Evolutionary conservation across 2,888 invertebrate genomes (phyloP).

Genomic region (Choristoneura rosaceana): DNA sequence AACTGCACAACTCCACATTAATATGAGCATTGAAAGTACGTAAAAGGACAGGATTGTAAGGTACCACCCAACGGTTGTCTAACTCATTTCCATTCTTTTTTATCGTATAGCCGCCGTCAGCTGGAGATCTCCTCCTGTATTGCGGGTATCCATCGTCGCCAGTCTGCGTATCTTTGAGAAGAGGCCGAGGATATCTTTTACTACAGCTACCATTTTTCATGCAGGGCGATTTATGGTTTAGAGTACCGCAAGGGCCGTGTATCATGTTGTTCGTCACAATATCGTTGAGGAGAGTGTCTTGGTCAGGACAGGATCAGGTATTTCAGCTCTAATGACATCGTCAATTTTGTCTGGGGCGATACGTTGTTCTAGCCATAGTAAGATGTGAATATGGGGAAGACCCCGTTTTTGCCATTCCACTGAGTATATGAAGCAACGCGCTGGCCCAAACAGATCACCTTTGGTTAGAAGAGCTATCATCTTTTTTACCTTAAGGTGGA

Average conservation of each 20-base stretch:
- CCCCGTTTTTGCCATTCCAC: constrained; percentile 43
- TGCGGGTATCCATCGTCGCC: constrained; percentile 58
- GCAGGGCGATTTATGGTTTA: constrained; percentile 40
- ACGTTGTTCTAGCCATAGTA: constrained; percentile 57
- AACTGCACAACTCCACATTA: constrained; percentile 46
- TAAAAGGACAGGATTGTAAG: constrained; percentile 40
- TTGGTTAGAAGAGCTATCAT: neutral
- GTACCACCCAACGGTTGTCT: constrained; percentile 44
- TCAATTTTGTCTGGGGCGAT: constrained; percentile 57
- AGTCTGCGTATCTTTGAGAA: constrained; percentile 37
- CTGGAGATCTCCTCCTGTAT: constrained; percentile 52
- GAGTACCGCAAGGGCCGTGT: constrained; percentile 43
- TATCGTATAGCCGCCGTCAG: constrained; percentile 47
- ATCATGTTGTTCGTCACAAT: constrained; percentile 42
- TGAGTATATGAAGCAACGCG: too few species aligned
- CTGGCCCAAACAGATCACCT: neutral
- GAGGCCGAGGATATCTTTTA: constrained; percentile 33
- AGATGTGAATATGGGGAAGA: constrained; percentile 40
- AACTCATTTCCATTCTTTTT: constrained; percentile 34
- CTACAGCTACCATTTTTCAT: constrained; percentile 40
- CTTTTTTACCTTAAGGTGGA: neutral
- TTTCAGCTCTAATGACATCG: constrained; percentile 57
- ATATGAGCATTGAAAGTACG: constrained; percentile 43
- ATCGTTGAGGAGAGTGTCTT: constrained; percentile 46
- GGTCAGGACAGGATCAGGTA: constrained; percentile 50